These are phyloP conservation scores for Himalopsyche kuldschensis DNA, from an alignment of 2,888 invertebrate genomes.

Conservation along the genomic window DNA sequence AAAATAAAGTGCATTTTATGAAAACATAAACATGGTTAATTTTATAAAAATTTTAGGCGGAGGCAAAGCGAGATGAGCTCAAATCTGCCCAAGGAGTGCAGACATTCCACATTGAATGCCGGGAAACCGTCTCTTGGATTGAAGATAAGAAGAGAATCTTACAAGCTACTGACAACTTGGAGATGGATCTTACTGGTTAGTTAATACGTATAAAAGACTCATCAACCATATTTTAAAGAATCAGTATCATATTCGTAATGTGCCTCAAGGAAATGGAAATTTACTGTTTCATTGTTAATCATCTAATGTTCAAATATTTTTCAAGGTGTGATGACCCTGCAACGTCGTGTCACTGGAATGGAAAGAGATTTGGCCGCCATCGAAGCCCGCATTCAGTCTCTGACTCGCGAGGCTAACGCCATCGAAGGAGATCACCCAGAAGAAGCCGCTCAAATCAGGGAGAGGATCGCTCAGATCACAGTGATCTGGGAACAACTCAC, in stretches of 20 bases:
- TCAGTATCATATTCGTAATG: too few species aligned
- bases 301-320: constrained; percentile 1
- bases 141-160: constrained; percentile 98
- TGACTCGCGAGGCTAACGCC: constrained; percentile 89
- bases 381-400: constrained; percentile 91
- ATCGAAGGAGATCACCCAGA: constrained; percentile 95
- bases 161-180: constrained; percentile 95
- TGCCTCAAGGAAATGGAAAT: too few species aligned
- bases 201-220: not conserved
- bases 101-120: constrained; percentile 99
- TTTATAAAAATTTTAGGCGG: constrained; percentile 62
- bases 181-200: constrained; percentile 91
- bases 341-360: constrained; percentile 95
- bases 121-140: constrained; percentile 98
- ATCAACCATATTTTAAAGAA: too few species aligned
- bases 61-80: constrained; percentile 92
- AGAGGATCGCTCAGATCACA: constrained; percentile 88
- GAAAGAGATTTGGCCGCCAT: constrained; percentile 98
- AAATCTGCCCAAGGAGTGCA: constrained; percentile 97
- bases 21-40: not conserved
- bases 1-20: too few species aligned
- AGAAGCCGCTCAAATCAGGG: constrained; percentile 86
- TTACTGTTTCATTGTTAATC: too few species aligned
- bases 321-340: constrained; percentile 91
- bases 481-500: constrained; percentile 96